Base-by-base conservation (phyloP, 2,888 invertebrate species). In the Trichogramma evanescens region DNA sequence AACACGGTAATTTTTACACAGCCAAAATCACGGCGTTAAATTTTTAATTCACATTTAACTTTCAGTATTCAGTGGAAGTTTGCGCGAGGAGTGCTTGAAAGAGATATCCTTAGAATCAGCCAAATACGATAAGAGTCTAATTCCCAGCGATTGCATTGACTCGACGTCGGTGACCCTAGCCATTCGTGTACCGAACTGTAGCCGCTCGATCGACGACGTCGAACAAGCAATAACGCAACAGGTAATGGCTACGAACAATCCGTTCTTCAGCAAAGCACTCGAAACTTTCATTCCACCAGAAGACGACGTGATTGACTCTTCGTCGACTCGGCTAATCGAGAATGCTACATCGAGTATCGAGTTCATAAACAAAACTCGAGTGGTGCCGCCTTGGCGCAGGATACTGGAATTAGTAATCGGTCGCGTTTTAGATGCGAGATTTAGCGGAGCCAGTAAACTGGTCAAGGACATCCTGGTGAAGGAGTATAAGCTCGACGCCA, bases 401-500 rank as follows among this genome's bases (percentile, higher is more conserved):
- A 71, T 82, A 49, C 69, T 82, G 9, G 71, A 79, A 26, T 72
- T 66, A n/a, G 72, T 76, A 3, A 69, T 83, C 50, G 69, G 70
- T 1, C 72, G 73, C 55, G 78, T 82, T 59, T 69, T 83, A n/a
- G 75, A 76, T 52, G 68, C 73, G n/a, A 72, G 73, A 54, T 77
- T 77, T 50, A 73, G 70, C 2, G 74, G 78, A 54, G 79, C 81
- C 1, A 81, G 81, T 63, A 75, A 72, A 63, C 76, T 81, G 65
- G 81, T 82, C 1, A 80, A 82, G 69, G 72, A 78, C 42, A 78
- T 82, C 63, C 77, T 82, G 68, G 73, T 76, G 5, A 70, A 78
- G 4, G 81, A 83, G 54, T 80, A 82, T 65, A 73, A 75, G 62
- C 68, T 83, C 5, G 74, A 77, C 46, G 74, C 72, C 6, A 80